Base-by-base conservation (phyloP, 2,113 vertebrate species). In the Plestiodon gilberti region DNA sequence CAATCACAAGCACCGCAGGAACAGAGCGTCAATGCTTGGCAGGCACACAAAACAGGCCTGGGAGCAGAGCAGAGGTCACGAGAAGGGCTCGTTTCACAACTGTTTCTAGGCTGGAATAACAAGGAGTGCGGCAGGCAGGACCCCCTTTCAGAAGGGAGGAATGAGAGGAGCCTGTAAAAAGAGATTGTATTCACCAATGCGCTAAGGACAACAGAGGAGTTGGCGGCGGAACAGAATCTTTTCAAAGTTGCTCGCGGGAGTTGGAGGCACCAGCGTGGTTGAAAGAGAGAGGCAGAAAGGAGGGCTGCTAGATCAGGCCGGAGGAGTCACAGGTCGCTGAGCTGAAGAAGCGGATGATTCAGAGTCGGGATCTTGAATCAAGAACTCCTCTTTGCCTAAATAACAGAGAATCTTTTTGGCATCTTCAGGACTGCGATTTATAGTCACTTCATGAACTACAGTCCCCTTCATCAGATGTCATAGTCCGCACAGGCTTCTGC, bases 21-120 rank as follows among this genome's bases (percentile, higher is more conserved):
- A 78, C 77, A 8, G 88, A 87, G 81, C 0, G 0, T n/a, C 18
- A 61, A 88, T 77, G 88, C 87, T 93, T 87, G 89, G 89, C 84
- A 20, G 81, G 87, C 74, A 48, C 88, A 92, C 89, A 94, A 88
- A 94, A 92, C 94, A 95, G 90, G 90, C 89, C 89, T 88, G 86
- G 82, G 79, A 82, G 78, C 40, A 90, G 91, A 85, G 87, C 77
- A 73, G 90, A 82, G 90, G 90, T 88, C 90, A 87, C 55, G 82
- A 82, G 71, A 38, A 1, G 74, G 81, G 71, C 74, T 33, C 0
- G 81, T 88, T 69, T 91, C 90, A 71, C 65, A 61, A 79, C 52
- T 80, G 22, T 62, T 64, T 67, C 78, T 62, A 7, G 33, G 7
- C 40, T 33, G 69, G 25, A 33, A 67, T 8, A 48, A 76, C 38